Percentiles rank a stretch among this genome's conserved stretches.
Evolutionary conservation across 1,140 invertebrate species (phyloP).

Genomic region (Hycleus phaleratus): DNA sequence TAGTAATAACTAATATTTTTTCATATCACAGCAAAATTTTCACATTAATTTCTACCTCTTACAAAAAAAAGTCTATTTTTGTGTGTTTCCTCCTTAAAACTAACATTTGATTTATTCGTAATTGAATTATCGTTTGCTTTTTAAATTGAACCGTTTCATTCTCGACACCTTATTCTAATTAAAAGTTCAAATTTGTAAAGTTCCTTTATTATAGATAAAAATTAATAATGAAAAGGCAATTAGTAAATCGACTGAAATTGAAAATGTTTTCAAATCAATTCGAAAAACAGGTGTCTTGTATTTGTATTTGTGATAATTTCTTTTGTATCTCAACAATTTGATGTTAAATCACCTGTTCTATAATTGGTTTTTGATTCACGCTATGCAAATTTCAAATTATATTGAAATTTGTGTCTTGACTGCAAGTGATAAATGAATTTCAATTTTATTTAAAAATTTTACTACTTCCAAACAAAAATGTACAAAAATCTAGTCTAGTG

Average conservation of each 20-base stretch:
- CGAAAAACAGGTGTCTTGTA: constrained; percentile 17
- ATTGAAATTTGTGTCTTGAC: no score
- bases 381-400: no score
- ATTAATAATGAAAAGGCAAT: no score
- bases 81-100: constrained; percentile 14
- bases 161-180: constrained; percentile 1
- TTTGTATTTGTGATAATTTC: constrained; percentile 17
- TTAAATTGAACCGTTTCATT: no score
- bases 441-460: no score
- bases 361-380: no score
- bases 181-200: neutral
- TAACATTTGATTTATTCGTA: neutral
- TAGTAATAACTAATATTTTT: constrained; percentile 24
- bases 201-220: neutral
- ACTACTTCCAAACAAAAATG: no score
- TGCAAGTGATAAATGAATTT: no score
- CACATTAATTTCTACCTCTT: constrained; percentile 14
- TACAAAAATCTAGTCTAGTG: no score
- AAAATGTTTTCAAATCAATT: constrained; percentile 7
- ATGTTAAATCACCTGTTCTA: no score
- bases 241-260: constrained; percentile 3
- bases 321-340: neutral
- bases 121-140: no score
- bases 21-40: constrained; percentile 22
- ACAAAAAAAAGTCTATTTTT: constrained; percentile 10